These are phyloP conservation scores for Atrichornis clamosus DNA, from an alignment of 2,113 vertebrate genomes.

Conservation along the genomic window DNA sequence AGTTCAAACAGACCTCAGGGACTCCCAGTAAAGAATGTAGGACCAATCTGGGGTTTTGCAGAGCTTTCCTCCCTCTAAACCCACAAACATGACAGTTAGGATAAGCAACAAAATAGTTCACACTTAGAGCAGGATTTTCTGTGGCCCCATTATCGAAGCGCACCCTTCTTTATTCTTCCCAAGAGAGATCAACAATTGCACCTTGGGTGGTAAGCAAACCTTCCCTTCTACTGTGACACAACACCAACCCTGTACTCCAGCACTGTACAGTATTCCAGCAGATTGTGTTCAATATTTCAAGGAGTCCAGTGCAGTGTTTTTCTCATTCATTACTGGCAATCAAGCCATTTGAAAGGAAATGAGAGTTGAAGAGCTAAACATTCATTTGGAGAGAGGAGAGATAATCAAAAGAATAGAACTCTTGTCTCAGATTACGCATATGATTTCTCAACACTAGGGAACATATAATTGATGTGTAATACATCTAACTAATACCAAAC, in stretches of 20 bases:
- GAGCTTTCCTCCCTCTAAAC: not conserved
- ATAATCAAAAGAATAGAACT: not conserved
- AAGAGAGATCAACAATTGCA: not conserved
- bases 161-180: not conserved
- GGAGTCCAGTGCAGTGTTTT: slow-evolving; percentile 15
- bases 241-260: not conserved
- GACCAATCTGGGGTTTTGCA: not conserved
- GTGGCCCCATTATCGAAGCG: not conserved
- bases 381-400: slow-evolving; percentile 1
- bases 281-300: not conserved
- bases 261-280: not conserved
- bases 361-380: slow-evolving; percentile 33
- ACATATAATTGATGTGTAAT: not conserved
- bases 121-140: not conserved
- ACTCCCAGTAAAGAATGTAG: not conserved
- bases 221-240: not conserved
- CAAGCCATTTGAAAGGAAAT: slow-evolving; percentile 46
- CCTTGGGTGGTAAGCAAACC: not conserved
- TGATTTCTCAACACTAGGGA: not conserved
- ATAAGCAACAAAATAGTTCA: not conserved
- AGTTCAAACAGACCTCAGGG: not conserved
- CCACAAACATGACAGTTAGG: not conserved
- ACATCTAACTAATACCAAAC: not conserved
- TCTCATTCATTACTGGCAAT: slow-evolving; percentile 36
- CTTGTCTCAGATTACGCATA: not conserved